These are phyloP conservation scores for Muschampia plurimacula DNA, from an alignment of 2,888 invertebrate species.

Conservation along the genomic window DNA sequence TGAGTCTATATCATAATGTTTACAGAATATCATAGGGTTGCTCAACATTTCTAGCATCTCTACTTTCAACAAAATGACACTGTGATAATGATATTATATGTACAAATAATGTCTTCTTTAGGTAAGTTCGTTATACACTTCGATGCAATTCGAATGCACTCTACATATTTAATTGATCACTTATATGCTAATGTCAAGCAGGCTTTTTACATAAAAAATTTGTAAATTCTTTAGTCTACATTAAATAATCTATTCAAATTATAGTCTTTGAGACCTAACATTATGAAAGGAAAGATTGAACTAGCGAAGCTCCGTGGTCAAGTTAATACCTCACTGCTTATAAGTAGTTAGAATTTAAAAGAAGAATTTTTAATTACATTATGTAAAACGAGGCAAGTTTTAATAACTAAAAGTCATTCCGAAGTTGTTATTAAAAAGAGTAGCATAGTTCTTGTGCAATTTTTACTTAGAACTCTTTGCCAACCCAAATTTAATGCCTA, in stretches of 20 bases:
- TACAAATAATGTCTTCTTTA: too few relatives aligned
- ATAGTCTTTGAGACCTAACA: background rate
- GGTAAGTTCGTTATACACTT: too few relatives aligned
- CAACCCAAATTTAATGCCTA: background rate
- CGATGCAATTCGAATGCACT: too few relatives aligned
- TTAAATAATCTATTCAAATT: background rate
- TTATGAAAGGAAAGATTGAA: conserved; percentile 1
- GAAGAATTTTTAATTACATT: conserved; percentile 31
- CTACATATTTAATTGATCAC: too few relatives aligned
- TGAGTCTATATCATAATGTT: too few relatives aligned
- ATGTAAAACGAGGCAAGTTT: conserved; percentile 29
- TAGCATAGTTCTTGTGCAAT: background rate
- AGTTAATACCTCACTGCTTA: conserved; percentile 14
- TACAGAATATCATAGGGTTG: too few relatives aligned
- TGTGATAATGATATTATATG: too few relatives aligned
- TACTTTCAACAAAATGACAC: too few relatives aligned
- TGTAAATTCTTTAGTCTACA: background rate
- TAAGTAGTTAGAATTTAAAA: conserved; percentile 21
- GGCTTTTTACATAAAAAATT: background rate
- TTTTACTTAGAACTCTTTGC: background rate
- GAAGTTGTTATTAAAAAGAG: conserved; percentile 18
- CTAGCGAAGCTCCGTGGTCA: background rate
- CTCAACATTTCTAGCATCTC: too few relatives aligned
- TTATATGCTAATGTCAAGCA: too few relatives aligned
- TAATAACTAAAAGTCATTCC: conserved; percentile 14